Conservation (phyloP, 2,797 vertebrate genomes). For the Caiman crocodilus region DNA sequence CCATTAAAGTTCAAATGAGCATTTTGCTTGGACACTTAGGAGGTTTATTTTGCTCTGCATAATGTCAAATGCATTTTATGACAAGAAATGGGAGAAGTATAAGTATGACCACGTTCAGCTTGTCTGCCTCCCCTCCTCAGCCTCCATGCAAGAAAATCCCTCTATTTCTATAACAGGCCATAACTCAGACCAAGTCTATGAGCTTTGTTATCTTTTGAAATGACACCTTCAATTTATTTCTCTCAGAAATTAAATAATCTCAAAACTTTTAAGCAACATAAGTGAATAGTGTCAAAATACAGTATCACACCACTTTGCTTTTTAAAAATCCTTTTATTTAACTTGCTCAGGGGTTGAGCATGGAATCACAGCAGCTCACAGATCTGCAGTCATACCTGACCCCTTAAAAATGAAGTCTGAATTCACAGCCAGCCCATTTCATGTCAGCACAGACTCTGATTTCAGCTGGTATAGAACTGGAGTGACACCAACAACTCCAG, state of each 20-base stretch:
- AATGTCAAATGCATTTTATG: slow-evolving; percentile 57
- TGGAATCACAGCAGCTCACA: background rate
- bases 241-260: slow-evolving; percentile 72
- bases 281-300: slow-evolving; percentile 49
- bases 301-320: slow-evolving; percentile 37
- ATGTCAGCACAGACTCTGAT: background rate
- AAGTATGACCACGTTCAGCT: slow-evolving; percentile 19
- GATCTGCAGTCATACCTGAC: fast-evolving
- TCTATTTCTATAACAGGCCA: slow-evolving; percentile 32
- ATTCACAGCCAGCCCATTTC: fast-evolving
- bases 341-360: background rate
- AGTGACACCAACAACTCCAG: background rate
- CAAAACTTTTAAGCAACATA: slow-evolving; percentile 66
- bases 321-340: background rate
- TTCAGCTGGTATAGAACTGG: background rate
- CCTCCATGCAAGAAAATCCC: slow-evolving; percentile 44
- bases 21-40: background rate
- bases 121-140: slow-evolving; percentile 17
- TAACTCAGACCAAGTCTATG: slow-evolving; percentile 58
- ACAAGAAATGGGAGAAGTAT: slow-evolving; percentile 47
- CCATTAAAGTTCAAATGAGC: background rate
- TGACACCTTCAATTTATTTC: slow-evolving; percentile 76
- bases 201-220: slow-evolving; percentile 66
- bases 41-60: slow-evolving; percentile 42
- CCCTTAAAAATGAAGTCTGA: background rate